Conservation (phyloP, 2,113 vertebrate genomes). For the Perca flavescens region DNA sequence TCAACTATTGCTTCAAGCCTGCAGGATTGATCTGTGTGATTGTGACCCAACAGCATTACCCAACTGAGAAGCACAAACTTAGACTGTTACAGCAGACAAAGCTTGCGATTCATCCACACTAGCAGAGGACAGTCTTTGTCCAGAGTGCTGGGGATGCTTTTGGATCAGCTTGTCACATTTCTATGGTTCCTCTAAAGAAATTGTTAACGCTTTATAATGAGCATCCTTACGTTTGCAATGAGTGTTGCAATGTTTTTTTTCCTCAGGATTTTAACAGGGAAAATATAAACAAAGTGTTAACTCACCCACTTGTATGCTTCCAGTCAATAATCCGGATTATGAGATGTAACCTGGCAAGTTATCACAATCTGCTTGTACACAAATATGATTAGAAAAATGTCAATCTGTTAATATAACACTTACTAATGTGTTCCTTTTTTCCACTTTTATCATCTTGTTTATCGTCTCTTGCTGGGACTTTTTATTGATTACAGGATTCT, state of each 20-base stretch:
- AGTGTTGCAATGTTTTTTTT: not conserved
- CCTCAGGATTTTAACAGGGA: not conserved
- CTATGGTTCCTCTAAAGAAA: not conserved
- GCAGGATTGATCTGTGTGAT: conserved; percentile 2
- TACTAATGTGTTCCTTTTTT: not conserved
- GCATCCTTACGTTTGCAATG: not conserved
- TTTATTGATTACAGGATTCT: not conserved
- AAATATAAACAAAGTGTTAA: not conserved
- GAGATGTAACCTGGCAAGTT: not conserved
- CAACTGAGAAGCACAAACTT: conserved; percentile 46
- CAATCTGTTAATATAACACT: not conserved
- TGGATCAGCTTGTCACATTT: conserved; percentile 24
- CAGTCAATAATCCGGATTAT: not conserved
- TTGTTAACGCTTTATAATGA: not conserved
- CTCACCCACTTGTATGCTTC: not conserved
- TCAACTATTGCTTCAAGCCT: not conserved
- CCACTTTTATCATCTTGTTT: not conserved
- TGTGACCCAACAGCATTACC: conserved; percentile 42
- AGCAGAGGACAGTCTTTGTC: conserved; percentile 67
- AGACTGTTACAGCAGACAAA: conserved; percentile 70
- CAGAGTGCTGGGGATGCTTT: conserved; percentile 24
- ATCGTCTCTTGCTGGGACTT: no score
- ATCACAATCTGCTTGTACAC: not conserved
- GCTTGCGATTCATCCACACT: conserved; percentile 58
- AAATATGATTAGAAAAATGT: not conserved